Evolutionary conservation across 2,888 invertebrate species (phyloP).

Genomic region (Pyrrhosoma nymphula): DNA sequence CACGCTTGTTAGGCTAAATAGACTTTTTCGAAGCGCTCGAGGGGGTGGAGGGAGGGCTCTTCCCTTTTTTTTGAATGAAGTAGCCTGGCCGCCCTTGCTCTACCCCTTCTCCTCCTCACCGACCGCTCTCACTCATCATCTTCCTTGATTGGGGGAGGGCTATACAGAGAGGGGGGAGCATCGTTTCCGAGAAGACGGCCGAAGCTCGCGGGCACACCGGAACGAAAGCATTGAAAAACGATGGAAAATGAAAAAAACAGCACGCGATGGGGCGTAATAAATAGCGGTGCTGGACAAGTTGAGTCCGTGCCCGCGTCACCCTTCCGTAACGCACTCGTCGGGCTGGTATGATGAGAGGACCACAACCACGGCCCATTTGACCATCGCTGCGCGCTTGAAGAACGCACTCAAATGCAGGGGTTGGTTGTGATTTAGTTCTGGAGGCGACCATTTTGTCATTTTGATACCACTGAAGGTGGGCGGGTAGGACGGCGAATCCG

Average conservation of each 20-base stretch:
- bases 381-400: too few species aligned
- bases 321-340: too few species aligned
- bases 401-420: too few species aligned
- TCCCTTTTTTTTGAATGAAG: slow-evolving; percentile 40
- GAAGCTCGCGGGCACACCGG: slow-evolving; percentile 28
- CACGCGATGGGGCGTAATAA: background rate
- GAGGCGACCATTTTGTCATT: too few species aligned
- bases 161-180: background rate
- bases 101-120: slow-evolving; percentile 10
- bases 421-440: too few species aligned
- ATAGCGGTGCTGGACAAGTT: too few species aligned
- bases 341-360: too few species aligned
- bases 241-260: background rate
- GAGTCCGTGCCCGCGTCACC: too few species aligned
- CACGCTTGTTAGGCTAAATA: slow-evolving; percentile 64
- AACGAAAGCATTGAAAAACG: background rate
- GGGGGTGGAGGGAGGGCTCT: background rate
- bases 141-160: background rate
- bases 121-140: background rate
- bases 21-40: slow-evolving; percentile 53
- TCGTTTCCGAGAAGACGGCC: background rate
- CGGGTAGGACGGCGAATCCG: too few species aligned
- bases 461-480: too few species aligned
- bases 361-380: too few species aligned
- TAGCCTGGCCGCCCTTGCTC: background rate